phyloP scores from a whole-genome alignment of 2,888 invertebrate genomes.

The Lomographa bimaculata region DNA sequence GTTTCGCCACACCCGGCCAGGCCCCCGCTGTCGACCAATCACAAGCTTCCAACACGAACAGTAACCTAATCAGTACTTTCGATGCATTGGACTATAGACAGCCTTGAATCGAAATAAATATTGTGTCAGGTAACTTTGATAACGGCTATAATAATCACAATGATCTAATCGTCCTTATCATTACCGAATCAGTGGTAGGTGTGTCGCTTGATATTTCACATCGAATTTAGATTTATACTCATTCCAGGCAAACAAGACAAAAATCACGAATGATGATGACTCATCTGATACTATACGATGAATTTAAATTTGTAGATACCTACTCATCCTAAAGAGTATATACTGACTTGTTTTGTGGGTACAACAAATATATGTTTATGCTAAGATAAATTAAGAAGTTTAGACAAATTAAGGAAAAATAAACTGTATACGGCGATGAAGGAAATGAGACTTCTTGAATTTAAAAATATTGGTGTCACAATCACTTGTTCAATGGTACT shows the following conservation, averaged over 20 bases:
- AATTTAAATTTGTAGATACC: no score
- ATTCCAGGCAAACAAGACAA: constrained; percentile 1
- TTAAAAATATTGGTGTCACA: no score
- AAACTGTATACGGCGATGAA: no score
- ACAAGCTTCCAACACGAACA: constrained; percentile 55
- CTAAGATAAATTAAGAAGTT: no score
- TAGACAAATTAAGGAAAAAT: no score
- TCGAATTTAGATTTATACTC: constrained; percentile 3
- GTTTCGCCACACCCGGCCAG: constrained; percentile 78
- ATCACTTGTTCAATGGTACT: no score
- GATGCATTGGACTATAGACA: constrained; percentile 64
- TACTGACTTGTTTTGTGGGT: no score
- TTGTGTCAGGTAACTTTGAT: constrained; percentile 55
- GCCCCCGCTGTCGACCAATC: constrained; percentile 73
- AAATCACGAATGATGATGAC: no score
- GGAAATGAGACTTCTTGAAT: no score
- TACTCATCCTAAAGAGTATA: no score
- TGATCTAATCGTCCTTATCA: constrained; percentile 18
- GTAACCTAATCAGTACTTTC: constrained; percentile 61
- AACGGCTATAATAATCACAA: constrained; percentile 7
- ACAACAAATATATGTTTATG: no score
- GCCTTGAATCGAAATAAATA: constrained; percentile 64
- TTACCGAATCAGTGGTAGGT: constrained; percentile 19
- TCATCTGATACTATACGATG: no score
- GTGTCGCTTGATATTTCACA: constrained; percentile 14